Evolutionary conservation across 2,113 vertebrate genomes (phyloP), one percentile per base, ranked within the genome.

Genomic region (Rhea americana): DNA sequence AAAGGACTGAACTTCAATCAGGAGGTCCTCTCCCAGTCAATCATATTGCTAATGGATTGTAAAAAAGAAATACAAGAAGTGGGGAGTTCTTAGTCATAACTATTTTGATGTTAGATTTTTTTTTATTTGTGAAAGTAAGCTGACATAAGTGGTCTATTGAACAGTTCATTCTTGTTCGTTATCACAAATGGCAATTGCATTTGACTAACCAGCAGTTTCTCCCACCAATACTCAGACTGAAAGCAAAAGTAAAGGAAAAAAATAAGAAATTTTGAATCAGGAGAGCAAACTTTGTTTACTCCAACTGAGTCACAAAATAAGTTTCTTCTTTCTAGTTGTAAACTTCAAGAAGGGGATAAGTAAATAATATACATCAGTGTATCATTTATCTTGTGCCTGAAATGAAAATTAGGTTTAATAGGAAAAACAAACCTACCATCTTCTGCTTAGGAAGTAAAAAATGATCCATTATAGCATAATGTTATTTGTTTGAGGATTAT

Each of bases 401-500:
- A 96, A 90, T 32, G 39, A 95, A 96, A 96, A 96, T 96, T 91
- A 85, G 26, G 74, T 91, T 96, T 94, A 95, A 93, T 63, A 85
- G 53, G 70, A 93, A 95, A 91, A 96, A 90, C 77, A 95, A 96
- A 95, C 93, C 77, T 80, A 87, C 66, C n/a, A 43, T 95, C 74
- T 93, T 96, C 91, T 91, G 90, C 58, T 95, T 94, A 93, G 95
- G 92, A 95, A 94, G 91, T 87, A 94, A 76, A 94, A 94, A 91
- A 3, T 45, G 91, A 91, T 95, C 93, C 63, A 94, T 96, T 96
- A 95, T 79, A 90, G 26, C n/a, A 93, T 96, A 96, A 96, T 96
- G 93, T 87, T 95, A 90, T 96, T 96, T 96, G 86, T 95, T 96
- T 94, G 95, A 94, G 81, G 90, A 93, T 95, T 96, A 96, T 89